Base-by-base conservation (phyloP, 2,113 vertebrate species). In the Todiramphus chloris region DNA sequence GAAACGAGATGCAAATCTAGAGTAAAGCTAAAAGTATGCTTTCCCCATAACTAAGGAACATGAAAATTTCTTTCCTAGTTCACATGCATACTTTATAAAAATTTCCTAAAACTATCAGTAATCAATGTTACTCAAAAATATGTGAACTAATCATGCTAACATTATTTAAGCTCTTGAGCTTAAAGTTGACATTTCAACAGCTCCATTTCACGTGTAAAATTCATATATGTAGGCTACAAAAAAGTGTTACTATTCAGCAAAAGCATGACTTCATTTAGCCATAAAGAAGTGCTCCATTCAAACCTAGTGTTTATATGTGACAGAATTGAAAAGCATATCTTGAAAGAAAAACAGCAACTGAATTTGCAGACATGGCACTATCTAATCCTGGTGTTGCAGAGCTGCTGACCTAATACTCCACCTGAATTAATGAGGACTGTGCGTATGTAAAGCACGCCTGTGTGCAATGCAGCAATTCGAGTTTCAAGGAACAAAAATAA, bases 381-480 rank as follows among this genome's bases (percentile, higher is more conserved):
- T 64, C 83, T 90, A 80, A 28, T 69, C 44, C 83, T 53, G 48
- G 63, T 39, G 92, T 60, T 90, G 46, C 64, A 67, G 64, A 81
- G 81, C 73, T 91, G 59, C 73, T 89, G 84, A 93, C 77, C 87
- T 93, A 87, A 84, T 84, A 30, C 31, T 59, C n/a, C 56, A 84
- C 60, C 46, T 70, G 84, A 93, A 94, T 94, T 94, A 94, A 94
- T 72, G 87, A 93, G 87, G 37, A 16, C 56, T 44, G 10, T 41
- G 33, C 18, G 44, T 50, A 50, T 9, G 50, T 70, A 81, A 87
- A 83, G 70, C 68, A 74, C 67, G 16, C 5, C 60, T 55, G 41
- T 59, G 64, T 50, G 67, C 21, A 59, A 44, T 8, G 14, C 41
- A 66, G n/a, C 16, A 62, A 78, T 67, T 84, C 75, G 51, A 59